Evolutionary conservation across 2,113 vertebrate genomes (phyloP), one percentile per base, ranked within the genome.

Genomic region (Cyprinodon variegatus): DNA sequence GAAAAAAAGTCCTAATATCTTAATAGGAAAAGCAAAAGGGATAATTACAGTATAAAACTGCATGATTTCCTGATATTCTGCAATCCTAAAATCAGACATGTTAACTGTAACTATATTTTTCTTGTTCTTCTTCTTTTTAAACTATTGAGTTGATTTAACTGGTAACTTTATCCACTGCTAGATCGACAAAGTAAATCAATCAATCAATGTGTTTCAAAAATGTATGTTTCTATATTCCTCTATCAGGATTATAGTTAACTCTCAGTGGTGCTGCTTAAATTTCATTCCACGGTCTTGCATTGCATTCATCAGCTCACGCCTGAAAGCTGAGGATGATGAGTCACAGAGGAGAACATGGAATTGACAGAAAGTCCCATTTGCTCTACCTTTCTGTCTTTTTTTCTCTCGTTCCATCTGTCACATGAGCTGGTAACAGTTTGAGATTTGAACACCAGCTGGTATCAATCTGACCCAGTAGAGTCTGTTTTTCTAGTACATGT

Each of bases 351-450:
- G 53, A 65, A 13, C 48, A 75, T 5, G 22, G 61, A 43, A 59
- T 48, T 70, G 60, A 81, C 78, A 88, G 78, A 74, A 89, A 87
- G 72, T 76, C 62, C 69, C 75, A 65, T 60, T 48, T 67, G 38
- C 48, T 61, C 68, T 50, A 63, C 65, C 43, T 76, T 45, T 48
- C 46, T 60, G 10, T 22, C 61, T 60, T 61, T 62, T 48, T 45
- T 65, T 59, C 38, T 59, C 45, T 43, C 39, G 70, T 48, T 57
- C 76, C 73, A 76, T 77, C 65, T 72, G 70, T 64, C 68, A 65
- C 62, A 70, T 65, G 22, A 64, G 61, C 74, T 53, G 43, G 60
- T 15, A 74, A 48, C 67, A 65, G 39, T 48, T 36, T 70, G 48
- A 45, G 72, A 73, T 37, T 20, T 68, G 59, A 65, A 46, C n/a